Base-by-base conservation (phyloP, 2,113 vertebrate species). In the Tachuris rubrigastra region DNA sequence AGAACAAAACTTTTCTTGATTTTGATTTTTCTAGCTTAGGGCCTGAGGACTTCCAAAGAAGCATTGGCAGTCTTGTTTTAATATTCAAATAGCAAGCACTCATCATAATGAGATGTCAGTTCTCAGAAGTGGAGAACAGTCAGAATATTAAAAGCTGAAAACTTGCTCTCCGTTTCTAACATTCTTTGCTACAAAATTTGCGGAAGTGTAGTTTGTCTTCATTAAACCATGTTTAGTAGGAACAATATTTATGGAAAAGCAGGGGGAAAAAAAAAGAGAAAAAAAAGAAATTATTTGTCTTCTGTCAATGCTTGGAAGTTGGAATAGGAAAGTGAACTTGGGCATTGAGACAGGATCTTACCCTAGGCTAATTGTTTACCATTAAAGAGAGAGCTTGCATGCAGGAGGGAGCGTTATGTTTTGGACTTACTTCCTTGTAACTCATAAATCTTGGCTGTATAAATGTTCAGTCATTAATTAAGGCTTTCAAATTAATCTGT, bases 391-490 rank as follows among this genome's bases (percentile, higher is more conserved):
- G 56, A 78, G 46, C 68, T 90, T 79, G 73, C 92, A 87, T 66
- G 76, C 31, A n/a, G 83, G 85, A 90, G 93, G 90, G 85, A 94
- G 88, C 87, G 85, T 90, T 95, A 47, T 83, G 63, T 93, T 96
- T 97, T 96, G 95, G 90, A 85, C 87, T 90, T 90, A 66, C 73
- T 96, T 93, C 87, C 89, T 95, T 94, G 82, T 96, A 96, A 72
- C 75, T 96, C 93, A 85, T 97, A 95, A 96, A 96, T 96, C 91
- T 82, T 86, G 73, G 24, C 76, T 93, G 73, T 96, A 50, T 95
- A 97, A 93, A 95, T 50, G 73, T 96, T 96, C 94, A 94, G 92
- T 97, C 96, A 96, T 96, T 96, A 96, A 95, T 96, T 95, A 94
- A 88, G 81, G 53, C 79, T 96, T 97, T 95, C 89, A 96, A 96